Base-by-base conservation (phyloP, 2,797 vertebrate genomes). In the Bradypodion ventrale region DNA sequence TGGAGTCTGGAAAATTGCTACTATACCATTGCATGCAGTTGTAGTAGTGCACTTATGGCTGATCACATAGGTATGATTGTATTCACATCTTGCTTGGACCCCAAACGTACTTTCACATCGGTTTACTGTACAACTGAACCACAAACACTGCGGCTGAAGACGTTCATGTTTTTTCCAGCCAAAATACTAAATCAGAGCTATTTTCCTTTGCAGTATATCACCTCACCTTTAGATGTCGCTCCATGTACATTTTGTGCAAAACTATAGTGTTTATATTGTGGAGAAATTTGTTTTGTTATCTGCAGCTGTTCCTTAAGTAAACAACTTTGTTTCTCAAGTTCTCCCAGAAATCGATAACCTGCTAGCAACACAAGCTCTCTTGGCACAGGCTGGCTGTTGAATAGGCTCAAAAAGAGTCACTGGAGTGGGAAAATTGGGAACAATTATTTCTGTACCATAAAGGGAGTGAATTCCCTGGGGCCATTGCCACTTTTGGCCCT, bases 201-300 rank as follows among this genome's bases (percentile, higher is more conserved):
- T 69, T 40, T 29, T 42, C 59, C 37, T 73, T 65, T 63, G 76
- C 32, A 78, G 4, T 52, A 73, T 68, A 78, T 23, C 7, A 35
- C 23, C n/a, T 23, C 15, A 73, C 56, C 56, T 78, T 70, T 62
- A 72, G 56, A 78, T 72, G 75, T 72, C 83, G 60, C 83, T 49
- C 75, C 56, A 35, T 23, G 25, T 60, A 59, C 59, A 23, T 56
- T 52, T 40, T 65, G 46, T 32, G 19, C 27, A 7, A n/a, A 72
- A 69, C 52, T 15, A 15, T 25, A 68, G 35, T 23, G 35, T 56
- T 69, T 32, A 29, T 46, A 77, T 63, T 78, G 56, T 73, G 40
- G 25, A 25, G 40, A n/a, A 62, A 44, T 37, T 40, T 60, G 49
- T 80, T 81, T 62, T 15, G n/a, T 46, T 78, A 40, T 44, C 42